Percentiles rank a stretch among this genome's conserved stretches.
Evolutionary conservation across 2,888 invertebrate species (phyloP).

Genomic region (Salpingus planirostris): DNA sequence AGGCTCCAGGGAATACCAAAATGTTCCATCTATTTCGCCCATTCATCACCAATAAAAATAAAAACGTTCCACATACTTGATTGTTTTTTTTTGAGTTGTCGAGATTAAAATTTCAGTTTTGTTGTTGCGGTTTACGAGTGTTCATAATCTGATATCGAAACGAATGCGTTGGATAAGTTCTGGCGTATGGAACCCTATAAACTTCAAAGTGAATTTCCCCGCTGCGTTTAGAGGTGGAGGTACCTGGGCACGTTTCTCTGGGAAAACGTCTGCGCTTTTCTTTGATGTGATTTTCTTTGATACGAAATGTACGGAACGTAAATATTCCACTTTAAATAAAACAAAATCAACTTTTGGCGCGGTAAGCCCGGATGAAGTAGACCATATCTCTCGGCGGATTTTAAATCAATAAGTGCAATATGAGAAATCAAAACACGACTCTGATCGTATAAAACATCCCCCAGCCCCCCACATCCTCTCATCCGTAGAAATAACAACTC

Average conservation of each 20-base stretch:
- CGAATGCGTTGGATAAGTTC: conserved; percentile 5
- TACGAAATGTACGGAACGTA: conserved; percentile 27
- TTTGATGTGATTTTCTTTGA: conserved; percentile 32
- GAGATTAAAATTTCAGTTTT: too few species aligned
- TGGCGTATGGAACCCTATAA: conserved; percentile 17
- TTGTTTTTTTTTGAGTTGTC: not conserved
- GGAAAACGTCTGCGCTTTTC: conserved; percentile 18
- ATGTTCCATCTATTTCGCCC: not conserved
- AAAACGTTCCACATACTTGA: too few species aligned
- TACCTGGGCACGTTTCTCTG: not conserved
- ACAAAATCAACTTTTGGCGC: conserved; percentile 25
- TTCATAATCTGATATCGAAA: too few species aligned
- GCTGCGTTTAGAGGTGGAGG: conserved; percentile 6
- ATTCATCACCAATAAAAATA: not conserved
- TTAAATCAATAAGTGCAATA: conserved; percentile 18
- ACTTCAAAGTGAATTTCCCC: conserved; percentile 20
- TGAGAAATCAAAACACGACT: conserved; percentile 15
- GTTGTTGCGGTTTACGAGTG: too few species aligned
- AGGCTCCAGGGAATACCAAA: conserved; percentile 12
- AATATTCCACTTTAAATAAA: conserved; percentile 29
- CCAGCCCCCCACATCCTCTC: too few species aligned
- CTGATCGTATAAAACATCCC: too few species aligned
- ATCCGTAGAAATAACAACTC: too few species aligned
- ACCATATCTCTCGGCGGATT: conserved; percentile 18
- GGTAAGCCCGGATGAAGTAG: conserved; percentile 26